phyloP scores from a whole-genome alignment of 1,140 invertebrate genomes.

The Lepidurus packardi region DNA sequence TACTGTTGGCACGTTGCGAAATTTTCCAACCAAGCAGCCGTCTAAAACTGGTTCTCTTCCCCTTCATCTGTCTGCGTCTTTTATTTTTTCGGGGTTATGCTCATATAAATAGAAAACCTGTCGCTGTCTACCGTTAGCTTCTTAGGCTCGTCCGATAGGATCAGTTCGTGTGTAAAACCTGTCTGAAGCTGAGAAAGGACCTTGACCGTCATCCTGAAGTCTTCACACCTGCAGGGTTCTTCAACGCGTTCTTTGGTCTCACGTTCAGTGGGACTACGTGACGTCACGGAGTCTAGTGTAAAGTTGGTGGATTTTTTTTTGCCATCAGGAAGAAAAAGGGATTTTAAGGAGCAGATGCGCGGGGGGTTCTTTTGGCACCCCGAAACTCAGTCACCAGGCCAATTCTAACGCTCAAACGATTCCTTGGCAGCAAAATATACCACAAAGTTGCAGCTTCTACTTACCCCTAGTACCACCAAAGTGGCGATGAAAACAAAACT shows the following conservation, averaged over 20 bases:
- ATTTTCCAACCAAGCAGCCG: background rate
- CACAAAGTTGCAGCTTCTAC: background rate
- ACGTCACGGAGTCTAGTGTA: background rate
- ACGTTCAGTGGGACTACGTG: background rate
- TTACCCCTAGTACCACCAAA: background rate
- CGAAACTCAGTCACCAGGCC: conserved; percentile 12
- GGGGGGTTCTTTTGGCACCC: background rate
- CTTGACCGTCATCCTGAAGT: background rate
- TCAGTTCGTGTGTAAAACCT: conserved; percentile 6
- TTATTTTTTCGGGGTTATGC: background rate
- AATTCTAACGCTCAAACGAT: background rate
- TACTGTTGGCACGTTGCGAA: background rate
- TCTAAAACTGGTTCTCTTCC: background rate
- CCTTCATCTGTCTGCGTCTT: background rate
- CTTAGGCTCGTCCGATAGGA: background rate
- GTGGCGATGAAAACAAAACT: conserved; percentile 4
- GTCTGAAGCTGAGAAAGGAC: background rate
- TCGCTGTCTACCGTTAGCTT: background rate
- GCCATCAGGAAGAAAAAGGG: background rate
- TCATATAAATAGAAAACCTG: background rate
- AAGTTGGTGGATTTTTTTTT: background rate
- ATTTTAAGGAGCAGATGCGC: background rate
- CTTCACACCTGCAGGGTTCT: background rate
- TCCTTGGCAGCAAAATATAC: background rate
- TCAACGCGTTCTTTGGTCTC: background rate